Evolutionary conservation across 2,888 invertebrate genomes (phyloP).

Genomic region (Pseudococcus viburni): DNA sequence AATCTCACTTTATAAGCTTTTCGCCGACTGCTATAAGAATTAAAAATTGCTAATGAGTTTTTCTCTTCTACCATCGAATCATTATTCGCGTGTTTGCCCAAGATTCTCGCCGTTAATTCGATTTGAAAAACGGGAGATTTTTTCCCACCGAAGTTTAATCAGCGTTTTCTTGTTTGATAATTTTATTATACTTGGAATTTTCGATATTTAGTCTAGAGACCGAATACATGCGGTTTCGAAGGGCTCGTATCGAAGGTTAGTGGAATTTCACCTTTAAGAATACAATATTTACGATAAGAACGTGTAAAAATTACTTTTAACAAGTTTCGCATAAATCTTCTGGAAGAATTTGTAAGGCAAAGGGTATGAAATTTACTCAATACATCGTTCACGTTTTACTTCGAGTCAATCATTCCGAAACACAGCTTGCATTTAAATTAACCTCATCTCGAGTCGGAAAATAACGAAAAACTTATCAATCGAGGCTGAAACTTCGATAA

Average conservation of each 20-base stretch:
- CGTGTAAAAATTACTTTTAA: slow-evolving; percentile 22
- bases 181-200: neutral
- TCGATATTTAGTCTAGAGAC: neutral
- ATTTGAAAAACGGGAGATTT: neutral
- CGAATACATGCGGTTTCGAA: neutral
- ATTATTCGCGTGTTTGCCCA: neutral
- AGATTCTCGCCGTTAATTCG: neutral
- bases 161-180: neutral
- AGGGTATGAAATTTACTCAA: neutral
- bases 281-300: neutral
- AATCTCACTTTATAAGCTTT: slow-evolving; percentile 25
- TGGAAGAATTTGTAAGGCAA: neutral
- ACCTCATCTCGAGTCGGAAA: neutral
- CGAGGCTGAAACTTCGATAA: neutral
- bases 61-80: neutral
- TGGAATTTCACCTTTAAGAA: neutral
- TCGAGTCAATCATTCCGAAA: neutral
- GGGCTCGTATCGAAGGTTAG: neutral
- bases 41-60: slow-evolving; percentile 19
- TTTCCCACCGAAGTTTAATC: neutral
- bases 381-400: slow-evolving; percentile 3
- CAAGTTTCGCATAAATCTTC: slow-evolving; percentile 6
- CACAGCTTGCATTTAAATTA: neutral
- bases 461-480: neutral
- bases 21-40: neutral